These are phyloP conservation scores for Galerucella nymphaeae DNA, from an alignment of 2,888 invertebrate genomes.

Conservation along the genomic window DNA sequence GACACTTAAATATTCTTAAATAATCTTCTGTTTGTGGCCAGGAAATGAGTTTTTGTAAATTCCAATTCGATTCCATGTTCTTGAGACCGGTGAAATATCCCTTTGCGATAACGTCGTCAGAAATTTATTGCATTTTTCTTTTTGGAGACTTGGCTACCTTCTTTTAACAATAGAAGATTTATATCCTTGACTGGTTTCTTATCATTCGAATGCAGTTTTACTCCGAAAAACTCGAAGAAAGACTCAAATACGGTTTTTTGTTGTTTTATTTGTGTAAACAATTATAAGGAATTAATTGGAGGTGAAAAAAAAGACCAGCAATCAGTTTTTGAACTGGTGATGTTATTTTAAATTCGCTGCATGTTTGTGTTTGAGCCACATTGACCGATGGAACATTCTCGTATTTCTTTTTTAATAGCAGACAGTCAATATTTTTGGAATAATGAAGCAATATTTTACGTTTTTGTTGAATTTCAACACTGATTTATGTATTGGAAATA, in stretches of 20 bases:
- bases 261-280: background rate
- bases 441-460: background rate
- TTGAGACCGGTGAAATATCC: background rate
- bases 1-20: too few species aligned
- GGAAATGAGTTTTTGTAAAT: too few species aligned
- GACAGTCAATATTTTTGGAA: too few species aligned
- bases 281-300: background rate
- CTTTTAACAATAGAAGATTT: constrained; percentile 14
- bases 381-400: too few species aligned
- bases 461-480: background rate
- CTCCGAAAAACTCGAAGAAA: background rate
- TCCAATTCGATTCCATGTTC: background rate
- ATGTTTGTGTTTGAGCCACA: too few species aligned
- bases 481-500: background rate
- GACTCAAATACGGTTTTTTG: background rate
- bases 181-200: constrained; percentile 4
- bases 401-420: too few species aligned
- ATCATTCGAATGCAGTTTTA: constrained; percentile 9
- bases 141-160: background rate
- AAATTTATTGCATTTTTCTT: constrained; percentile 14
- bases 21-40: too few species aligned
- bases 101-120: background rate
- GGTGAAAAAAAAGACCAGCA: background rate
- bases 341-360: too few species aligned
- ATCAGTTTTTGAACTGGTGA: too few species aligned